Percentiles rank a stretch among this genome's conserved stretches.
Conservation (phyloP, 2,797 vertebrate genomes). For the Thunnus albacares region DNA sequence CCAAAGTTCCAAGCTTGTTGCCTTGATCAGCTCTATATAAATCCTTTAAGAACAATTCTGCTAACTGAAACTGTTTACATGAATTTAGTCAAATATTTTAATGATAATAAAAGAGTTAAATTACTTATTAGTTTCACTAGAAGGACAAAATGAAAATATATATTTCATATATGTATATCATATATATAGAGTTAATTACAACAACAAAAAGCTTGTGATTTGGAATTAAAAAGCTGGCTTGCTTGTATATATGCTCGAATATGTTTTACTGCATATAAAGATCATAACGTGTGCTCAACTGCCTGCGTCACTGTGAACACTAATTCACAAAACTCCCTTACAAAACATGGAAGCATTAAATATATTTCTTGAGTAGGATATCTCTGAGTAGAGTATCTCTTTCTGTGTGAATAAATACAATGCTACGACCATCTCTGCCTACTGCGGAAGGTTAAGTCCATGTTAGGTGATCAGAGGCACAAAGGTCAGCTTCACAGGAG, state of each 20-base stretch:
- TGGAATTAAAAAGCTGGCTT: conserved; percentile 2
- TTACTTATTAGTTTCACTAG: neutral
- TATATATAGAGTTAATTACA: neutral
- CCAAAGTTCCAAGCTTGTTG: neutral
- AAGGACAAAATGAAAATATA: neutral
- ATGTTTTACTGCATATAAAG: conserved; percentile 2
- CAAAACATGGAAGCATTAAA: neutral
- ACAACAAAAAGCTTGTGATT: neutral
- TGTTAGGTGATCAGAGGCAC: conserved; percentile 63
- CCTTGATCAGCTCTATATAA: neutral
- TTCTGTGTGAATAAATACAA: conserved; percentile 18
- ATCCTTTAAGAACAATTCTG: neutral
- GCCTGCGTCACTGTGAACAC: neutral
- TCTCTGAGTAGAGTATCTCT: neutral
- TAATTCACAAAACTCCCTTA: neutral
- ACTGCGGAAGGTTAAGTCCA: conserved; percentile 57
- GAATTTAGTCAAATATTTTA: neutral
- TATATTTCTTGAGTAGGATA: neutral
- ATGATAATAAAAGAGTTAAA: neutral
- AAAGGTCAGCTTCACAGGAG: conserved; percentile 73
- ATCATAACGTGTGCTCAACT: neutral
- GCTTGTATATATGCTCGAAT: neutral
- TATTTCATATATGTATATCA: no score
- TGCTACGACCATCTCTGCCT: conserved; percentile 22
- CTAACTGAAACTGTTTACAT: neutral